Base-by-base conservation (phyloP, 2,888 invertebrate species). In the Macaria liturata region DNA sequence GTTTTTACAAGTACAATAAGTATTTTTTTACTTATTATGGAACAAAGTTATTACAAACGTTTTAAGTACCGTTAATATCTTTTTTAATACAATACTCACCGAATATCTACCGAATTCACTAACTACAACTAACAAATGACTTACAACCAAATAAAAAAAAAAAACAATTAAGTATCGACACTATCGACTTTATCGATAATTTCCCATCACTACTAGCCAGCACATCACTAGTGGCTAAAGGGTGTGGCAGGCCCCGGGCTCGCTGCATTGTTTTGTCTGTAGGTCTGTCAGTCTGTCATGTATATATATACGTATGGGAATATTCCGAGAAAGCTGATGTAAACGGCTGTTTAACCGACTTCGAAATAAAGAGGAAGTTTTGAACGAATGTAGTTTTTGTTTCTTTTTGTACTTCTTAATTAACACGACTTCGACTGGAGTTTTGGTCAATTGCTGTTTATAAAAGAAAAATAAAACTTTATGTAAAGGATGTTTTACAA, bases 231-330 rank as follows among this genome's bases (percentile, higher is more conserved):
- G 65, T 62, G 66, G 75, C 78, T 74, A 71, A 78, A 81, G 87
- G 89, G 89, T 85, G 90, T 90, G 91, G 84, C 89, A 69, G 80
- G 71, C 79, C 88, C 88, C 80, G 75, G 88, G 83, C 80, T 63
- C 76, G 67, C 68, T 69, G 87, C 87, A 91, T 91, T 91, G 91
- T 91, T 88, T 88, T 84, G 90, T 87, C 83, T 78, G 87, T 85
- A 84, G 77, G 84, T 88, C 87, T 87, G 89, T 88, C 86, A 79
- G 76, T 71, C 64, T 70, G 9, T 42, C 42, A 42, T 42, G 9
- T 9, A 68, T 71, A 64, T 69, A 66, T 67, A 65, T 70, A 61
- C 61, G 62, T 75, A 83, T 85, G 85, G 80, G 83, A 85, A 82
- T 72, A 54, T 74, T 66, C 73, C 72, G 67, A 67, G 78, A 76